Evolutionary conservation across 1,140 invertebrate genomes (phyloP), one percentile per base, ranked within the genome.

Genomic region (Ceratina calcarata): DNA sequence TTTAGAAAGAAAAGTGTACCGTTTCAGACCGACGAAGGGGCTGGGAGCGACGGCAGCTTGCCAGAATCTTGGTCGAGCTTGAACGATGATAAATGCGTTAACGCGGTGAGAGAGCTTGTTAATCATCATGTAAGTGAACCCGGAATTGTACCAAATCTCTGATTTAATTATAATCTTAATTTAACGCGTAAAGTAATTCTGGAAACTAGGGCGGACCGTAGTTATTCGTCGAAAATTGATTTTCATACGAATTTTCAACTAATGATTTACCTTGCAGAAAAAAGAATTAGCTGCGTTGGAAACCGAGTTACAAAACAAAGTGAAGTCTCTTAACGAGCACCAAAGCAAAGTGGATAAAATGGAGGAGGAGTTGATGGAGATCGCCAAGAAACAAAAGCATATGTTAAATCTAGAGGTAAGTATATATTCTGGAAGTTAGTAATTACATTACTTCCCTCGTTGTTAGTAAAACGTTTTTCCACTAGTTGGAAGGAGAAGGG

Each of bases 251-350:
- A 57, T 57, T 57, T 57, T 57, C 1, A 57, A 71, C 37, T 10
- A 10, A 10, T 45, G 8, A 91, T 51, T n/a, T 55, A n/a, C 15
- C 15, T 55, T 78, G 1, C 87, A 93, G 89, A 94, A 94, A 82
- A 93, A 95, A 84, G 95, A 96, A 88, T 89, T 97, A 70, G 93
- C 94, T 53, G 93, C 94, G 45, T 88, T 96, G 45, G 95, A 96
- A 87, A 91, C 93, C 4, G 94, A 96, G 89, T 81, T 96, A 15
- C 93, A 95, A 85, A 94, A 90, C 15, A 94, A 95, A 67, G 94
- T 95, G 37, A 93, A 93, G 75, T 93, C 93, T 3, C 90, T 96
- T n/a, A 94, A 94, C 53, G 94, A 94, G 13, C 94, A 94, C 70
- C 94, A 95, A 70, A 93, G 92, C 53, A 94, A 94, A 86, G 93